Evolutionary conservation across 2,797 vertebrate genomes (phyloP).

Genomic region (Notolepis coatsorum): DNA sequence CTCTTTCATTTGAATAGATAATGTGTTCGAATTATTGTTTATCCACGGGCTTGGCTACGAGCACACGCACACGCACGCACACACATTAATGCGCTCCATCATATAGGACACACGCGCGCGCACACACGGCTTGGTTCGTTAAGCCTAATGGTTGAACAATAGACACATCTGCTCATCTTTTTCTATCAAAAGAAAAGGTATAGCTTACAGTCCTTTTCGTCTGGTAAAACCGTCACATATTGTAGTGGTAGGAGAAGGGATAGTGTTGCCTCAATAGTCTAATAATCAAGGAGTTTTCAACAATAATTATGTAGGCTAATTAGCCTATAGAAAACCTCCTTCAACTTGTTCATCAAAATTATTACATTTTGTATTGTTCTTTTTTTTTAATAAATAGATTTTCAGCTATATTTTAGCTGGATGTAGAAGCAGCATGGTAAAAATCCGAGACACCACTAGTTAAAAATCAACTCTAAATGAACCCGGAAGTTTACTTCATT

Average conservation of each 20-base stretch:
- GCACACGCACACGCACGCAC: conserved; percentile 7
- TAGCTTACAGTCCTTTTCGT: conserved; percentile 53
- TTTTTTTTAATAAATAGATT: background rate
- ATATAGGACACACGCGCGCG: conserved; percentile 40
- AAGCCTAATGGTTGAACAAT: conserved; percentile 91
- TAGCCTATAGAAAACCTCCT: background rate
- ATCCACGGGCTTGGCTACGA: background rate
- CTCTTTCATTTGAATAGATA: conserved; percentile 1
- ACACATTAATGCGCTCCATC: conserved; percentile 30
- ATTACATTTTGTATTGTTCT: background rate
- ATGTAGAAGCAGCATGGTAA: background rate
- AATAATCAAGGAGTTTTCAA: conserved; percentile 31
- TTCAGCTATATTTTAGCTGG: background rate
- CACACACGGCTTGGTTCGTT: conserved; percentile 83
- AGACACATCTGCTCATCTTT: conserved; percentile 91
- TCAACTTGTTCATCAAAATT: conserved; percentile 22
- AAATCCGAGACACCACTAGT: conserved; percentile 29
- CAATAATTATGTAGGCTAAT: conserved; percentile 2
- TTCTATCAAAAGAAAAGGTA: conserved; percentile 77
- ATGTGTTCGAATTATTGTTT: conserved; percentile 1
- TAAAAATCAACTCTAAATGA: conserved; percentile 72
- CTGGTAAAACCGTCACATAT: conserved; percentile 78
- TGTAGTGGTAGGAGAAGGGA: conserved; percentile 10
- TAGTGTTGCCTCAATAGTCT: conserved; percentile 29
- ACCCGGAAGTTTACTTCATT: conserved; percentile 74